A percentile compares a stretch with the other conserved stretches of the same genome.
Evolutionary conservation across 2,113 vertebrate genomes (phyloP).

Genomic region (Peromyscus polionotus): DNA sequence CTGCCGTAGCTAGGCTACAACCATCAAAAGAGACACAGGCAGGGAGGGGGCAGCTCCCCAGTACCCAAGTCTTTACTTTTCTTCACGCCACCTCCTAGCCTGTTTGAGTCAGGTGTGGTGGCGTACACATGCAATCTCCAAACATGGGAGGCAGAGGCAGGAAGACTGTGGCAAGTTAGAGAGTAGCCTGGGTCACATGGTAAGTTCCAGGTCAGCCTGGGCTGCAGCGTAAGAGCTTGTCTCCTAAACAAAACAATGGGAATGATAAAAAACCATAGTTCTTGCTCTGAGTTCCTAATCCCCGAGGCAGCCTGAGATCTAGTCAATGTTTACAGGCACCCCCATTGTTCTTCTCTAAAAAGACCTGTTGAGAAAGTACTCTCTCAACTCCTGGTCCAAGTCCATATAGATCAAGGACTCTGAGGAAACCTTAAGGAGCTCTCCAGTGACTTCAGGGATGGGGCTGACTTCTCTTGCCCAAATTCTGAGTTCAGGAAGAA

Average conservation of each 20-base stretch:
- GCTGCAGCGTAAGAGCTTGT: background rate
- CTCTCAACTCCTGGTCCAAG: background rate
- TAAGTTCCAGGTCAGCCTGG: background rate
- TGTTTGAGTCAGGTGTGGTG: background rate
- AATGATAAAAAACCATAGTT: background rate
- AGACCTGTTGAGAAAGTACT: background rate
- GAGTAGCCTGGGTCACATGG: background rate
- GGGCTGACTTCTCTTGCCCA: background rate
- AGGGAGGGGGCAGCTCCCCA: too few relatives aligned
- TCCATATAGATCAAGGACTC: background rate
- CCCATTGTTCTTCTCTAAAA: background rate
- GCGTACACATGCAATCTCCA: too few relatives aligned
- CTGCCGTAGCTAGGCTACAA: background rate
- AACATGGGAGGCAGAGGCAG: background rate
- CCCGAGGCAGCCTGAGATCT: background rate
- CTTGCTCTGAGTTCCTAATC: background rate
- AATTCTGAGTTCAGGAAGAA: slow-evolving; percentile 31
- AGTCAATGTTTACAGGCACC: background rate
- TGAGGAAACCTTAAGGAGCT: background rate
- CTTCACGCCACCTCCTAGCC: background rate
- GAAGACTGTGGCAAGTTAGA: background rate
- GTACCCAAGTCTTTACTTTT: background rate
- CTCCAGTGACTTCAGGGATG: background rate
- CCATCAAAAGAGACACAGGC: background rate
- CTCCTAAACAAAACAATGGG: background rate